Evolutionary conservation across 92 coral and sea anemone species (phyloP).

Genomic region (Porites cylindrica): DNA sequence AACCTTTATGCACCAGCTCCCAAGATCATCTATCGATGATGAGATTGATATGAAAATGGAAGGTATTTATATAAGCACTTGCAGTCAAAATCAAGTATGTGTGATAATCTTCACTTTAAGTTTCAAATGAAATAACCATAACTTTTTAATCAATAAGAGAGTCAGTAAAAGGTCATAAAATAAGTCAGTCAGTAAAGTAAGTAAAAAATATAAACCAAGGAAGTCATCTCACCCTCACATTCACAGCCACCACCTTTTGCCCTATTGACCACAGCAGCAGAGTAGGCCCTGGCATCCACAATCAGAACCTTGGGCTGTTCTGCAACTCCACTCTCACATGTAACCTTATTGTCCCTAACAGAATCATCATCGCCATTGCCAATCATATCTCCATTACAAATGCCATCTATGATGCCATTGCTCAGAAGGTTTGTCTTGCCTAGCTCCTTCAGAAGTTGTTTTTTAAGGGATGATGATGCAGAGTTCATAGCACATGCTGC

Average conservation of each 20-base stretch:
- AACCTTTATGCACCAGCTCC: too few species aligned
- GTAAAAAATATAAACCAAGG: background rate
- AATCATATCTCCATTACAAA: constrained; percentile 32
- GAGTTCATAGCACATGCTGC: constrained; percentile 67
- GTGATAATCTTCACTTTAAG: too few species aligned
- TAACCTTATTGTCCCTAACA: constrained; percentile 5
- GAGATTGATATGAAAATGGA: too few species aligned
- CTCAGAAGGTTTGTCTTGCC: constrained; percentile 8
- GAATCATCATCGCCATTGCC: constrained; percentile 30
- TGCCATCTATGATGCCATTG: constrained; percentile 28
- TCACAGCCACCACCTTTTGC: constrained; percentile 98
- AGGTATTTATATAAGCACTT: too few species aligned
- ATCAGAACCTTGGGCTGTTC: constrained; percentile 78
- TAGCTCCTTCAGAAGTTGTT: constrained; percentile 30
- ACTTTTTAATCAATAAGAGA: too few species aligned
- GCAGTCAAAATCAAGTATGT: too few species aligned
- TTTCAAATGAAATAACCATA: too few species aligned
- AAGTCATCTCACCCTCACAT: constrained; percentile 76
- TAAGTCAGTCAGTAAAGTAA: too few species aligned
- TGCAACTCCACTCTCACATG: background rate
- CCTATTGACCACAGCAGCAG: constrained; percentile 92
- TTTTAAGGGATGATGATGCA: constrained; percentile 2
- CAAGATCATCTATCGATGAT: too few species aligned
- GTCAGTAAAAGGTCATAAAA: too few species aligned
- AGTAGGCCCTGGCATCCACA: constrained; percentile 91